These are phyloP conservation scores for Heliconius sara DNA, from an alignment of 2,888 invertebrate species.

Conservation along the genomic window DNA sequence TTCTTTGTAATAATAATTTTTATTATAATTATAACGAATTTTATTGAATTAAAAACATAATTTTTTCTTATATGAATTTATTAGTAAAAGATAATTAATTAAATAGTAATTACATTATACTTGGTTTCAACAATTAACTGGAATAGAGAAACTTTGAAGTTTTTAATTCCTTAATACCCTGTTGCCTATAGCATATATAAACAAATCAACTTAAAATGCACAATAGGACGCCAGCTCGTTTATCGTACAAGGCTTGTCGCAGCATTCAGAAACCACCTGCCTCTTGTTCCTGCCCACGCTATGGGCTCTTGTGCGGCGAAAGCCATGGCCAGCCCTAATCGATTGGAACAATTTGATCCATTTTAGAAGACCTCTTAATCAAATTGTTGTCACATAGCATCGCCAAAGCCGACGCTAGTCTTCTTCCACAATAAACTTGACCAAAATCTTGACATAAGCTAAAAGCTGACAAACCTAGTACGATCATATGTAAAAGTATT, in stretches of 20 bases:
- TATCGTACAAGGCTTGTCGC: constrained; percentile 55
- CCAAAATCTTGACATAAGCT: constrained; percentile 10
- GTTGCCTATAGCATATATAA: background rate
- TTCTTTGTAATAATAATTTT: no score
- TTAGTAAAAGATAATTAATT: no score
- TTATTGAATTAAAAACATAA: no score
- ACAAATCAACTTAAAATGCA: constrained; percentile 6
- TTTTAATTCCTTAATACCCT: background rate
- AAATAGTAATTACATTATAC: background rate
- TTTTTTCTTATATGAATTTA: no score
- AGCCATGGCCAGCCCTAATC: constrained; percentile 51
- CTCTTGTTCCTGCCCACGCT: constrained; percentile 52
- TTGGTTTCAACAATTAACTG: background rate
- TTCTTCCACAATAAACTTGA: constrained; percentile 31
- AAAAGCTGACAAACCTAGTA: background rate
- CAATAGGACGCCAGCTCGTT: constrained; percentile 38
- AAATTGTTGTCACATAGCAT: constrained; percentile 42
- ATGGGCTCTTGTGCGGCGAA: constrained; percentile 46
- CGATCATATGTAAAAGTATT: background rate
- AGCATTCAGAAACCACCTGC: constrained; percentile 58
- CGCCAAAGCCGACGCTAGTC: constrained; percentile 47
- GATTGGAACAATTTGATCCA: constrained; percentile 2
- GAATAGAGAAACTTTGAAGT: background rate
- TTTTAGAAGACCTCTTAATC: constrained; percentile 42
- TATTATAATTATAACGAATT: no score